phyloP scores from a whole-genome alignment of 2,888 invertebrate genomes.

The Beris morrisii region DNA sequence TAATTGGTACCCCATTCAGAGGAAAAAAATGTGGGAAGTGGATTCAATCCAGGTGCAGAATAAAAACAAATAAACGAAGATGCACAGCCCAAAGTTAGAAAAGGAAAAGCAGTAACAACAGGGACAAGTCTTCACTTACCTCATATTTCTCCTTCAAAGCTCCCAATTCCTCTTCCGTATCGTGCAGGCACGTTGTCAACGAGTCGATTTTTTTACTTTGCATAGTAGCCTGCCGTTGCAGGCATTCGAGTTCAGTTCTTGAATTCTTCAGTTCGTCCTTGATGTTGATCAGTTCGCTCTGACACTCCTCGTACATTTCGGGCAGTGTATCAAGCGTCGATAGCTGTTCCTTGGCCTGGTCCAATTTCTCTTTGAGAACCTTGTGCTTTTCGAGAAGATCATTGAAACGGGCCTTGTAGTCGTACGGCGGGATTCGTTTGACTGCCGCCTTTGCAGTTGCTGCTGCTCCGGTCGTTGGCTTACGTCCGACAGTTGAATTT shows the following conservation, averaged over 20 bases:
- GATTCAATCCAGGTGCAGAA: no score
- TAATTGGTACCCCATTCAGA: no score
- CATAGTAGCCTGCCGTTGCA: slow-evolving; percentile 47
- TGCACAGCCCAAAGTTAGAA: no score
- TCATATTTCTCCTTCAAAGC: slow-evolving; percentile 45
- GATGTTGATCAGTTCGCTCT: slow-evolving; percentile 47
- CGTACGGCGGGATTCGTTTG: slow-evolving; percentile 65
- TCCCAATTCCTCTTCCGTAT: slow-evolving; percentile 47
- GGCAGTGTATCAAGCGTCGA: slow-evolving; percentile 59
- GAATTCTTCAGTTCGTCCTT: slow-evolving; percentile 47
- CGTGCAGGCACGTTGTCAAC: slow-evolving; percentile 45
- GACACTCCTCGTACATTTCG: slow-evolving; percentile 59
- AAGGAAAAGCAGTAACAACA: no score
- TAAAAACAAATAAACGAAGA: no score
- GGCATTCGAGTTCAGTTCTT: slow-evolving; percentile 46
- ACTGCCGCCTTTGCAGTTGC: slow-evolving; percentile 50
- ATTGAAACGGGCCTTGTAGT: slow-evolving; percentile 66
- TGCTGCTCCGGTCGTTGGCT: slow-evolving; percentile 26
- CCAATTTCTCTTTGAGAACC: slow-evolving; percentile 59
- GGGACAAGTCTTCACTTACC: slow-evolving; percentile 41
- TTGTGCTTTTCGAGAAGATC: slow-evolving; percentile 65
- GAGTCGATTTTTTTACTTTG: slow-evolving; percentile 48
- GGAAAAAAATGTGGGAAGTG: no score
- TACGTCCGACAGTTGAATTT: neutral
- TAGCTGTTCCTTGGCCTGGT: slow-evolving; percentile 58